phyloP scores from a whole-genome alignment of 2,113 vertebrate genomes.

The Plotosus lineatus region DNA sequence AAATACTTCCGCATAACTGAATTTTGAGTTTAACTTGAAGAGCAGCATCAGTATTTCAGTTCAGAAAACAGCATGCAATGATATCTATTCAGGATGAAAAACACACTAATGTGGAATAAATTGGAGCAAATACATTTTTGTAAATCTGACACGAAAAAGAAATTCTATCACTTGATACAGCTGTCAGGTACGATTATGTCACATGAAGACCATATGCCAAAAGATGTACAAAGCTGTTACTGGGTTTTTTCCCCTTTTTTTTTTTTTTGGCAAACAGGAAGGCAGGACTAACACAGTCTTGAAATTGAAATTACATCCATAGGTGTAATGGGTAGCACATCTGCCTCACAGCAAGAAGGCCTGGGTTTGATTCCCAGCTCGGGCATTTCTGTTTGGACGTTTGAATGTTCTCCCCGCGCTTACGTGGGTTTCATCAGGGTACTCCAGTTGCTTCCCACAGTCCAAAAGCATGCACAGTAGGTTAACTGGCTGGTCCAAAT shows the following conservation, averaged over 20 bases:
- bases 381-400: no score
- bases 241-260: no score
- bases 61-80: not conserved
- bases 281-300: not conserved
- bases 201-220: not conserved
- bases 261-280: constrained; percentile 4
- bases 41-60: not conserved
- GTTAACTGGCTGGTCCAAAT: no score
- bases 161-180: constrained; percentile 20
- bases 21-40: not conserved
- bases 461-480: no score
- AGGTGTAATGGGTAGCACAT: no score
- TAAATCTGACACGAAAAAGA: not conserved
- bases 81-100: constrained; percentile 3
- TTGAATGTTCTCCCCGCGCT: no score
- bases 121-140: constrained; percentile 2
- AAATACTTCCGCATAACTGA: not conserved
- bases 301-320: constrained; percentile 28
- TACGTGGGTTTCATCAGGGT: no score
- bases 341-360: no score
- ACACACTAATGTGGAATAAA: not conserved
- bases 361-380: no score
- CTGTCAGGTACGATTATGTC: constrained; percentile 11
- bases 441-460: no score
- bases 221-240: not conserved